phyloP scores from a whole-genome alignment of 2,113 vertebrate genomes.

The Siphamia tubifer region DNA sequence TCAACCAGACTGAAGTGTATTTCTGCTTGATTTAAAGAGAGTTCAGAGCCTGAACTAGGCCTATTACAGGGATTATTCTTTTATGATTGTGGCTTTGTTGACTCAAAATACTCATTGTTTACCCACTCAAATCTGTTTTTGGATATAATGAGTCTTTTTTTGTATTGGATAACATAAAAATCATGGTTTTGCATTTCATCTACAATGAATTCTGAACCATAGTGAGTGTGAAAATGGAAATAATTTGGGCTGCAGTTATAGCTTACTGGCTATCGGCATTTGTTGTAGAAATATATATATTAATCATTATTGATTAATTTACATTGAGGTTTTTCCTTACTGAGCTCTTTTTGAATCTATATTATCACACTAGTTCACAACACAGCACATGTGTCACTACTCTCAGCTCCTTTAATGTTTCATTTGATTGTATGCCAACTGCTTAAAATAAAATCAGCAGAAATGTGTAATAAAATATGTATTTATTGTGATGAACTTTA shows the following conservation, averaged over 20 bases:
- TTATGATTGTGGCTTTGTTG: background rate
- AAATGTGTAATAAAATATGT: no score
- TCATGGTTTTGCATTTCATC: background rate
- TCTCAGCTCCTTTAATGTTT: no score
- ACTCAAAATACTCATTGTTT: background rate
- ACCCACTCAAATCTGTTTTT: background rate
- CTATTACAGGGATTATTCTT: background rate
- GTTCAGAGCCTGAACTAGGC: background rate
- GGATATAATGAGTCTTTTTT: background rate
- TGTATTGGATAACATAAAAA: no score
- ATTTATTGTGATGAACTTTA: no score
- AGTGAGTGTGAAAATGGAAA: no score
- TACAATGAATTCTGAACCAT: no score
- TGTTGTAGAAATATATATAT: background rate
- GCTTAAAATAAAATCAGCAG: no score
- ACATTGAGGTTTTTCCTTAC: no score
- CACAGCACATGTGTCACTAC: no score
- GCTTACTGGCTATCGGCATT: background rate
- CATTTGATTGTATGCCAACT: no score
- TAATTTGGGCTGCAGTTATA: background rate
- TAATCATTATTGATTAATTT: background rate
- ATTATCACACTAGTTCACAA: no score
- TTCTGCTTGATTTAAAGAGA: constrained; percentile 11
- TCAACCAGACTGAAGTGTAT: background rate
- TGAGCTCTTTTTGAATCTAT: no score